Evolutionary conservation across 2,113 vertebrate genomes (phyloP).

Genomic region (Pholis gunnellus): DNA sequence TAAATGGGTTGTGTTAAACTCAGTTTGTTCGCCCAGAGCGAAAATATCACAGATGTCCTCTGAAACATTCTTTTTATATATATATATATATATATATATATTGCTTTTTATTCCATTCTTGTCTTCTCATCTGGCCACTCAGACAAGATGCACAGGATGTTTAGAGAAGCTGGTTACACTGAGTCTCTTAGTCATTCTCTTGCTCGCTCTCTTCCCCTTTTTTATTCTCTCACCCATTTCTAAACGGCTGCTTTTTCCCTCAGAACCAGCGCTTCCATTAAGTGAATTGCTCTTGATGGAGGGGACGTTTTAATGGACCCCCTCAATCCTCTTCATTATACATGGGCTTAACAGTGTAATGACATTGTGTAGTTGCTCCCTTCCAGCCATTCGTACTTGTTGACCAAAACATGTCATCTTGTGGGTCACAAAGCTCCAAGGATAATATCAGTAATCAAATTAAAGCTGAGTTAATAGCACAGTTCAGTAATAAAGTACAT

Average conservation of each 20-base stretch:
- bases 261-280: constrained; percentile 69
- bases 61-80: constrained; percentile 41
- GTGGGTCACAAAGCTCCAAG: constrained; percentile 19
- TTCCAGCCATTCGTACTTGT: constrained; percentile 39
- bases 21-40: constrained; percentile 10
- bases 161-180: constrained; percentile 27
- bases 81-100: no score
- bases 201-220: background rate
- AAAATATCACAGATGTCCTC: constrained; percentile 53
- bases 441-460: constrained; percentile 46
- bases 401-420: constrained; percentile 50
- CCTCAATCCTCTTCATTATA: constrained; percentile 62
- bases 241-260: constrained; percentile 38
- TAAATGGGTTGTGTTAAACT: constrained; percentile 43
- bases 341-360: constrained; percentile 48
- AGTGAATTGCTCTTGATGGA: constrained; percentile 71
- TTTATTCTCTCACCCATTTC: constrained; percentile 26
- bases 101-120: constrained; percentile 55
- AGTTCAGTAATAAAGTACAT: constrained; percentile 27
- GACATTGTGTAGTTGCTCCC: constrained; percentile 50
- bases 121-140: constrained; percentile 39
- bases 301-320: constrained; percentile 73
- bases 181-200: constrained; percentile 7
- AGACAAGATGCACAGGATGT: constrained; percentile 39
- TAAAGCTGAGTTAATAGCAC: constrained; percentile 33